phyloP scores from a whole-genome alignment of 1,140 invertebrate species.

The Oppia nitens region DNA sequence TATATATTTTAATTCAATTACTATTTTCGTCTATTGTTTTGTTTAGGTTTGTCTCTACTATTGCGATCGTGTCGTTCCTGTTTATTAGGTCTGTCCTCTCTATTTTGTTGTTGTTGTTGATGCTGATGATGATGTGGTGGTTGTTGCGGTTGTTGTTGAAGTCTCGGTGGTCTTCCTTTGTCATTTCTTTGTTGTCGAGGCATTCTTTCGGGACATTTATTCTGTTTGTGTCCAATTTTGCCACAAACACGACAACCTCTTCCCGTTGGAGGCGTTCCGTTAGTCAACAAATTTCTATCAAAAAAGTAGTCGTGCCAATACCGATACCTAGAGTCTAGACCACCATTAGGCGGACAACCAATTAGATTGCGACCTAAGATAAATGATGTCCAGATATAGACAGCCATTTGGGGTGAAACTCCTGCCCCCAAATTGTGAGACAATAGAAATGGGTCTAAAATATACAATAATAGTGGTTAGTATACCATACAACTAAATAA shows the following conservation, averaged over 20 bases:
- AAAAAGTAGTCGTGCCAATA: conserved; percentile 33
- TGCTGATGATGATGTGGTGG: too few relatives aligned
- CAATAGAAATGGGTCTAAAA: conserved; percentile 42
- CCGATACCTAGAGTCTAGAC: neutral
- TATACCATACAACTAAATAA: neutral
- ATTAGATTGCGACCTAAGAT: conserved; percentile 32
- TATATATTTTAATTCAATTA: too few relatives aligned
- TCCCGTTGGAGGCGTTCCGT: conserved; percentile 37
- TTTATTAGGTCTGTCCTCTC: too few relatives aligned
- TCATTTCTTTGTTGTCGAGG: too few relatives aligned
- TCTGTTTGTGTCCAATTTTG: conserved; percentile 39
- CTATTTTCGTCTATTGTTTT: too few relatives aligned
- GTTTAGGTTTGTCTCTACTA: too few relatives aligned
- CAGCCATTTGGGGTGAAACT: conserved; percentile 39
- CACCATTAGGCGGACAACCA: conserved; percentile 24
- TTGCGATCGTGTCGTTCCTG: too few relatives aligned
- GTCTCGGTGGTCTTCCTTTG: too few relatives aligned
- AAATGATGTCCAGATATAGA: conserved; percentile 20
- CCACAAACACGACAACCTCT: conserved; percentile 38
- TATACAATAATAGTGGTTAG: conserved; percentile 2
- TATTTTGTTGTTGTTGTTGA: too few relatives aligned
- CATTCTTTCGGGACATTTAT: conserved; percentile 32
- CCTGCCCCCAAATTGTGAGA: conserved; percentile 41
- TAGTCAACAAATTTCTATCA: conserved; percentile 28
- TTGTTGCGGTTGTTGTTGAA: too few relatives aligned